Base-by-base conservation (phyloP, 2,888 invertebrate genomes). In the Drosophila melanosoma region DNA sequence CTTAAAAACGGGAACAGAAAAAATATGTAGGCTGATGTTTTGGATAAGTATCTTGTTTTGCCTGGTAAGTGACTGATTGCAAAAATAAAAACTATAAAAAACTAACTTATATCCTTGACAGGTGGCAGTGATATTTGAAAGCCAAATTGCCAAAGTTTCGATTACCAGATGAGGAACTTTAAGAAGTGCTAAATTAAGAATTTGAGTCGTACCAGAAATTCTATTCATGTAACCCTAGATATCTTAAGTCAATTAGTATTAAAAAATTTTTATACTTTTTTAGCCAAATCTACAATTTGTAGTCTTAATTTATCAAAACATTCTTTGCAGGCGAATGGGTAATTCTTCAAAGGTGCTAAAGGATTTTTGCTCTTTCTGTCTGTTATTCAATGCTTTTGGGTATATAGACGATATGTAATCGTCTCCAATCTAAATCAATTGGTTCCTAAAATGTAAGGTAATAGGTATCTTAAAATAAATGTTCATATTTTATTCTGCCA, bases 361-460 rank as follows among this genome's bases (percentile, higher is more conserved):
- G 68, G 72, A 23, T 69, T 60, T 69, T 69, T 45, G 8, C 66
- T 53, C 0, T 67, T 58, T 59, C 40, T 26, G 26, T 26, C 26
- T 26, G 26, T 0, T 4, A 26, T 26, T 26, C 26, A 26, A 26
- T 26, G 26, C 26, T 3, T 4, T 26, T 26, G 26, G 4, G 26
- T 29, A 29, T 29, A 29, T 29, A 29, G 29, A 6, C 0, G 6
- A 29, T 29, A 29, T 29, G 29, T 29, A 29, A 29, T 5, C 29
- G 29, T 29, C 29, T 29, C 29, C 29, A 29, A 29, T 29, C 29
- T 5, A 29, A 29, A 6, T 29, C 29, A 29, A 5, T 29, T 29
- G 29, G 29, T 6, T 6, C 29, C 29, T 29, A 6, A 29, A 6
- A 4, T 29, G 5, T 29, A 29, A 29, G 29, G 29, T 29, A 29